These are phyloP conservation scores for Spermophilus dauricus DNA, from an alignment of 2,113 vertebrate genomes.

Conservation along the genomic window DNA sequence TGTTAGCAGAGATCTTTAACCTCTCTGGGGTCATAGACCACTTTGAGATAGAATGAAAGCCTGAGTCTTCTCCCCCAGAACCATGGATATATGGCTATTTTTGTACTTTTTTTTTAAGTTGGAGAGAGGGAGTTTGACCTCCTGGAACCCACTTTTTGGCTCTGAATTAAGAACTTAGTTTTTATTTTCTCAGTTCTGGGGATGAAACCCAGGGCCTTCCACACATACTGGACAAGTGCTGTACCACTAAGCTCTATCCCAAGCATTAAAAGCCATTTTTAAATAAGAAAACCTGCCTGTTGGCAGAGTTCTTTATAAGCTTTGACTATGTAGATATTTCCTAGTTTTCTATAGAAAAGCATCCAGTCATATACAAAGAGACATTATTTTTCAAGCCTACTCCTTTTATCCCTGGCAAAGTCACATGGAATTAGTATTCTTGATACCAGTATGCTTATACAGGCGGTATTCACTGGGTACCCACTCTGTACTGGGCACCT, in stretches of 20 bases:
- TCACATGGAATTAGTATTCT: neutral
- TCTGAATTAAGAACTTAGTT: constrained; percentile 37
- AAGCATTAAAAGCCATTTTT: neutral
- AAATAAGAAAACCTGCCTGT: constrained; percentile 22
- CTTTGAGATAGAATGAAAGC: neutral
- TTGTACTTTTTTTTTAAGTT: no score
- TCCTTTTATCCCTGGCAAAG: neutral
- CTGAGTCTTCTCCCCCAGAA: neutral
- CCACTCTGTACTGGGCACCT: neutral
- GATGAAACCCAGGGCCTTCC: neutral
- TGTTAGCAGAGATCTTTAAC: neutral
- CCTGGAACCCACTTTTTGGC: neutral
- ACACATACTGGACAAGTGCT: no score
- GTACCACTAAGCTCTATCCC: neutral
- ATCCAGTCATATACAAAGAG: neutral
- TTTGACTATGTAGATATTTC: neutral
- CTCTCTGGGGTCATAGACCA: neutral
- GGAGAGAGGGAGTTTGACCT: neutral
- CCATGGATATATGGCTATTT: neutral
- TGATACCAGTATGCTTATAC: neutral
- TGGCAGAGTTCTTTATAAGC: neutral
- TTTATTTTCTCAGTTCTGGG: neutral
- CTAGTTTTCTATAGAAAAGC: neutral
- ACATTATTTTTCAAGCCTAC: neutral
- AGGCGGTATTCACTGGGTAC: neutral